phyloP scores from a whole-genome alignment of 2,113 vertebrate genomes.

The Falcunculus frontatus region DNA sequence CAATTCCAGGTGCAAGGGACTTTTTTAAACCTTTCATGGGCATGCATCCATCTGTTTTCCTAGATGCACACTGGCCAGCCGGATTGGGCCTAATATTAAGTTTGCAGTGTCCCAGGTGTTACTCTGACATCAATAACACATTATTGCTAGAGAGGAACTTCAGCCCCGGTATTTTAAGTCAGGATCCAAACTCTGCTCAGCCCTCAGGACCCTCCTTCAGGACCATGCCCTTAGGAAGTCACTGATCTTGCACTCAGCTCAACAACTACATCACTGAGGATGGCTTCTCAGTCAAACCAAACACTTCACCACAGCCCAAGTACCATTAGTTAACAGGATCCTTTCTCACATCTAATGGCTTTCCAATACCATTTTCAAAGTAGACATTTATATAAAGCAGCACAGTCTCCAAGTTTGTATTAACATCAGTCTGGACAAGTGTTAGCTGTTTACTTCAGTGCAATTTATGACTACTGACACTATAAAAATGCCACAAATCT shows the following conservation, averaged over 20 bases:
- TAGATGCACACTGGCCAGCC: background rate
- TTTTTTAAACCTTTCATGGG: background rate
- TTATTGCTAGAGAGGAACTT: background rate
- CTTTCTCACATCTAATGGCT: background rate
- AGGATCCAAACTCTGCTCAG: background rate
- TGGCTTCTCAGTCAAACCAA: background rate
- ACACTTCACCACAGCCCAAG: background rate
- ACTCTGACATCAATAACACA: background rate
- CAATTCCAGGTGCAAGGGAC: background rate
- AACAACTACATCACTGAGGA: background rate
- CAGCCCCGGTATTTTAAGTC: background rate
- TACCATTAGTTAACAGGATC: background rate
- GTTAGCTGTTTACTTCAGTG: background rate
- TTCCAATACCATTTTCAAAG: background rate
- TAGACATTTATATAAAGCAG: background rate
- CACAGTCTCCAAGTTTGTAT: background rate
- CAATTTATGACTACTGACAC: background rate
- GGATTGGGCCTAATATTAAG: background rate
- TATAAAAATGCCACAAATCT: background rate
- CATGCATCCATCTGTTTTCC: background rate
- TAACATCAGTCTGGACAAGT: background rate
- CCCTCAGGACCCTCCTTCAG: background rate
- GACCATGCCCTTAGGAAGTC: too few relatives aligned
- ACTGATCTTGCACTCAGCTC: background rate
- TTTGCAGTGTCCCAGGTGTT: background rate